Percentiles rank a stretch among this genome's conserved stretches.
These are phyloP conservation scores for Drosophila navojoa DNA, from an alignment of 1,140 invertebrate species.

Conservation along the genomic window DNA sequence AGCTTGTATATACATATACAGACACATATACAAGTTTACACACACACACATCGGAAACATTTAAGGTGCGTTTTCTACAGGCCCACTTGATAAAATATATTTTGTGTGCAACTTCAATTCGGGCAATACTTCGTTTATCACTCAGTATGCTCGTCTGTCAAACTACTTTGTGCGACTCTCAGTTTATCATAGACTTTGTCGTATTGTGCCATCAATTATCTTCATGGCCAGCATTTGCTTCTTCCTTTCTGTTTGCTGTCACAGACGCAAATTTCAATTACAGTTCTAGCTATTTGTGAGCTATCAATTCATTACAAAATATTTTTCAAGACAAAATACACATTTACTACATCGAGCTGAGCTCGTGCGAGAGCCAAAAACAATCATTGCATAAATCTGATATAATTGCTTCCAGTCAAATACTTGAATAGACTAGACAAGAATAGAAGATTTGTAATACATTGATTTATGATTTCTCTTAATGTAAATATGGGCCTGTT, in stretches of 20 bases:
- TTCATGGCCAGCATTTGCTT: constrained; percentile 9
- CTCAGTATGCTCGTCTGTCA: not conserved
- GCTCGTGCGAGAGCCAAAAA: not conserved
- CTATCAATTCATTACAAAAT: constrained; percentile 49
- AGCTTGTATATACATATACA: not conserved
- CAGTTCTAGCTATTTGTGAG: constrained; percentile 28
- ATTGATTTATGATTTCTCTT: no score
- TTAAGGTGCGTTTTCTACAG: not conserved
- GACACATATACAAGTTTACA: no score
- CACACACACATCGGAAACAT: no score
- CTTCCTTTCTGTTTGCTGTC: constrained; percentile 6
- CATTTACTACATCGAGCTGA: not conserved
- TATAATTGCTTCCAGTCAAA: no score
- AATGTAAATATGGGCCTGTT: not conserved
- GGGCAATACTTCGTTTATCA: no score
- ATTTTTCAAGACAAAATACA: constrained; percentile 36
- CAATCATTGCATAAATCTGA: not conserved
- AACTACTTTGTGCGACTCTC: constrained; percentile 4
- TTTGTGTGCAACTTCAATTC: not conserved
- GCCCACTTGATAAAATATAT: not conserved
- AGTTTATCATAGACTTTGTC: not conserved
- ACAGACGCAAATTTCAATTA: constrained; percentile 50
- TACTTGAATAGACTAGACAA: no score
- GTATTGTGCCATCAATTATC: constrained; percentile 40
- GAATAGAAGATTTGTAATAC: no score